A percentile compares a stretch with the other conserved stretches of the same genome.
Conservation (phyloP, 2,797 vertebrate species). For the Orientallactaga sibirica region DNA sequence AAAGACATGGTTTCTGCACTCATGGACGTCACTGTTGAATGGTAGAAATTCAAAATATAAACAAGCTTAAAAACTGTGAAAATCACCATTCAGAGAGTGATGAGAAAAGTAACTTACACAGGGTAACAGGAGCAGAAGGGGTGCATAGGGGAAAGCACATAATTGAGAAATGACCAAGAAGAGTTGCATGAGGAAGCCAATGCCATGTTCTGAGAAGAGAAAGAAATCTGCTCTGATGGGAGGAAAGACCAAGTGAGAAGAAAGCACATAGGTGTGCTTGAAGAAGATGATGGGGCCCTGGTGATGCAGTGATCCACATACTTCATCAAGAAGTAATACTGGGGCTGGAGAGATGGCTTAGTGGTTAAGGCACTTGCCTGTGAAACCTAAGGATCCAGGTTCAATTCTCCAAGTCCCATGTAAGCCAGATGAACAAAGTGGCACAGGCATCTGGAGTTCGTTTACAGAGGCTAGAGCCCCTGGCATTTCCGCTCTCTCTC, state of each 20-base stretch:
- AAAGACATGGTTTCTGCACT: background rate
- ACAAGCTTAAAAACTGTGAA: background rate
- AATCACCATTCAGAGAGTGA: background rate
- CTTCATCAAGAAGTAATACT: background rate
- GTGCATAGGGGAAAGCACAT: background rate
- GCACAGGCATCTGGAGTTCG: too few relatives aligned
- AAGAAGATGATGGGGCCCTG: background rate
- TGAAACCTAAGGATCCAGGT: too few relatives aligned
- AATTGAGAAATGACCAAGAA: background rate
- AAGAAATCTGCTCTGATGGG: background rate
- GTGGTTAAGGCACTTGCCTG: too few relatives aligned
- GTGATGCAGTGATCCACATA: background rate
- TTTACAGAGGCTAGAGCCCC: too few relatives aligned
- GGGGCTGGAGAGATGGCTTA: background rate
- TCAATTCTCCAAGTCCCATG: too few relatives aligned
- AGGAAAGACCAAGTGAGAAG: background rate
- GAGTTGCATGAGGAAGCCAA: background rate
- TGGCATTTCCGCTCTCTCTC: too few relatives aligned
- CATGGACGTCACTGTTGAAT: background rate
- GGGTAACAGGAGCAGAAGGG: background rate
- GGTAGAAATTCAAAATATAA: background rate
- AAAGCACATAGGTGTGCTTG: background rate
- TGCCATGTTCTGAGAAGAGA: background rate
- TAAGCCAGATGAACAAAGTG: too few relatives aligned
- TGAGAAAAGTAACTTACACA: background rate